These are phyloP conservation scores for Phaedon cochleariae DNA, from an alignment of 2,888 invertebrate genomes.

Conservation along the genomic window DNA sequence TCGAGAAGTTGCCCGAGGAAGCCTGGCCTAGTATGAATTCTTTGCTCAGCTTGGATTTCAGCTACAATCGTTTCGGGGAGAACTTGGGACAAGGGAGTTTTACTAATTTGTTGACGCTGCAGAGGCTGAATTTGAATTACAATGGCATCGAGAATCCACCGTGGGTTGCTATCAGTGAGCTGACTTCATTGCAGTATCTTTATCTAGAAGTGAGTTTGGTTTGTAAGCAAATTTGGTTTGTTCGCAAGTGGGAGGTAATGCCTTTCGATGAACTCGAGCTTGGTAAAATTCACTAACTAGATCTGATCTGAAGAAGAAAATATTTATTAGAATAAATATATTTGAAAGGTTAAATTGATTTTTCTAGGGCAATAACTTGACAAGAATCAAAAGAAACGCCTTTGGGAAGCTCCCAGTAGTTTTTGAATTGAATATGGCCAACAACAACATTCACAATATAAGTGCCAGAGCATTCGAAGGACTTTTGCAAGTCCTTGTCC, in stretches of 20 bases:
- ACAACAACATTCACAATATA: slow-evolving; percentile 76
- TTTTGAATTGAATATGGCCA: slow-evolving; percentile 80
- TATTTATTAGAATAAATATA: no score
- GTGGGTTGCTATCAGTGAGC: slow-evolving; percentile 75
- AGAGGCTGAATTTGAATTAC: slow-evolving; percentile 72
- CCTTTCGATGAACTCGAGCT: no score
- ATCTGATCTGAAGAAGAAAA: no score
- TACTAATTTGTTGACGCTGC: slow-evolving; percentile 76
- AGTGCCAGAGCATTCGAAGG: slow-evolving; percentile 81
- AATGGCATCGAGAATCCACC: slow-evolving; percentile 82
- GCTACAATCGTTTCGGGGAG: slow-evolving; percentile 75
- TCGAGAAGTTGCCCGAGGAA: slow-evolving; percentile 70
- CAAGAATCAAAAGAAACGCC: slow-evolving; percentile 74
- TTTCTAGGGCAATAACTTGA: slow-evolving; percentile 78
- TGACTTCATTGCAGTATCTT: slow-evolving; percentile 83
- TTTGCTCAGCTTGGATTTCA: slow-evolving; percentile 78
- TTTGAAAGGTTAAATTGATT: no score
- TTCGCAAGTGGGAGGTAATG: no score
- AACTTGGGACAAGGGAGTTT: slow-evolving; percentile 75
- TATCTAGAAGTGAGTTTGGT: slow-evolving; percentile 77
- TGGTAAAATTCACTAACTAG: no score
- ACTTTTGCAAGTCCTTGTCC: slow-evolving; percentile 77
- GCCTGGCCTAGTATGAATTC: slow-evolving; percentile 92
- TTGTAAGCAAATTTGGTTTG: no score
- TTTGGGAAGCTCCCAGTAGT: slow-evolving; percentile 88